Conservation (phyloP, 2,797 vertebrate species). For the Anolis apletophallus region DNA sequence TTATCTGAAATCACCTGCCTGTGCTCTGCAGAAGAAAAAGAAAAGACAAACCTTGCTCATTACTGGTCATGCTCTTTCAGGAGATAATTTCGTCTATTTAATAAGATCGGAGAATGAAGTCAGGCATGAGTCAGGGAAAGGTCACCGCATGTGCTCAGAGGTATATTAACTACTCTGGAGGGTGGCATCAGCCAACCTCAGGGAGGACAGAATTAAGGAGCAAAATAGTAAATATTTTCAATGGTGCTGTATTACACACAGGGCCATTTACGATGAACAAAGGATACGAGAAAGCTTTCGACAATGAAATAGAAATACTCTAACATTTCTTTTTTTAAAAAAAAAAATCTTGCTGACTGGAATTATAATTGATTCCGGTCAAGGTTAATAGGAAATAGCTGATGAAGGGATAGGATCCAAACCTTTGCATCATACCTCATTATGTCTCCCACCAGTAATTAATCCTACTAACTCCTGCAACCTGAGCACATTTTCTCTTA, state of each 20-base stretch:
- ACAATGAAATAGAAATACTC: conserved; percentile 78
- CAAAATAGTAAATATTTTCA: conserved; percentile 82
- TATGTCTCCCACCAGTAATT: conserved; percentile 79
- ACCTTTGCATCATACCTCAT: conserved; percentile 75
- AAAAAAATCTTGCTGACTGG: conserved; percentile 71
- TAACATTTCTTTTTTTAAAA: conserved; percentile 61
- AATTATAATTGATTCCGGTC: conserved; percentile 74
- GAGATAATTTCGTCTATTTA: conserved; percentile 83
- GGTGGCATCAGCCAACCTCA: conserved; percentile 74
- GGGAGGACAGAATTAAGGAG: conserved; percentile 81
- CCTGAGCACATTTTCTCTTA: conserved; percentile 72
- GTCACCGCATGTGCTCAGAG: conserved; percentile 80
- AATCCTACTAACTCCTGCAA: conserved; percentile 74
- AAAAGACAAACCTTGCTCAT: conserved; percentile 65
- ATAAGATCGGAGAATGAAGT: conserved; percentile 85
- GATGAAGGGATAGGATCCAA: conserved; percentile 82
- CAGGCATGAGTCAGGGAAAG: conserved; percentile 83
- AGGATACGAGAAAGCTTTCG: conserved; percentile 76
- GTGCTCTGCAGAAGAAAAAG: conserved; percentile 64
- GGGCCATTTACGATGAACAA: conserved; percentile 81
- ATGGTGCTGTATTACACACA: conserved; percentile 77
- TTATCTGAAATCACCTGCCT: conserved; percentile 78
- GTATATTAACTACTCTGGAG: conserved; percentile 79
- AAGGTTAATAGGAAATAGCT: conserved; percentile 83
- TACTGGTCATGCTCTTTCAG: conserved; percentile 80